Percentiles rank a stretch among this genome's conserved stretches.
Evolutionary conservation across 2,888 invertebrate genomes (phyloP).

Genomic region (Hesperia comma): DNA sequence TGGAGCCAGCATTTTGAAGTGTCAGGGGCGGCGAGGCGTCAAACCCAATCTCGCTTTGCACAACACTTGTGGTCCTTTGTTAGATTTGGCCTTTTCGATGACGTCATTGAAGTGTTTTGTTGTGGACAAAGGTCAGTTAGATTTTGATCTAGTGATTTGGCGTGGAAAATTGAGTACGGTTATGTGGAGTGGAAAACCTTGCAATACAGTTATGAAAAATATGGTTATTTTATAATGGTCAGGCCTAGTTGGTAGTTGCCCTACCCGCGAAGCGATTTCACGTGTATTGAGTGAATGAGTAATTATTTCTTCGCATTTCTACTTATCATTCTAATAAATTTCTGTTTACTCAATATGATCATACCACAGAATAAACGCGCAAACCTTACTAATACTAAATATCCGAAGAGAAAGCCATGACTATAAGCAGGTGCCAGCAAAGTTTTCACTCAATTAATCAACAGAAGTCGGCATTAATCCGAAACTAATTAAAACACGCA

Average conservation of each 20-base stretch:
- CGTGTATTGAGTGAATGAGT: too few species aligned
- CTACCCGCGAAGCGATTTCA: too few species aligned
- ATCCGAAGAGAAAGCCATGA: neutral
- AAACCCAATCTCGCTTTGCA: slow-evolving; percentile 60
- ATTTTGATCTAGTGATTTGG: slow-evolving; percentile 35
- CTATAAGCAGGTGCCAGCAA: slow-evolving; percentile 23
- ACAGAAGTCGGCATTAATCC: slow-evolving; percentile 57
- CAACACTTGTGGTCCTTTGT: slow-evolving; percentile 50
- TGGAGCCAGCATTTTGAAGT: slow-evolving; percentile 50
- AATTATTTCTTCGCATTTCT: too few species aligned
- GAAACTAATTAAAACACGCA: slow-evolving; percentile 73
- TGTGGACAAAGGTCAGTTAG: slow-evolving; percentile 47
- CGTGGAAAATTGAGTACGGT: slow-evolving; percentile 28
- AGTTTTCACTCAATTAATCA: slow-evolving; percentile 61
- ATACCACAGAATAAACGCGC: neutral
- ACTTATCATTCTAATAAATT: too few species aligned
- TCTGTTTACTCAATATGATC: too few species aligned
- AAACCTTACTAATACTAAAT: neutral
- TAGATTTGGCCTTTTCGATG: slow-evolving; percentile 57
- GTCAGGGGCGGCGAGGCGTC: slow-evolving; percentile 59
- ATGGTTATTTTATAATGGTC: too few species aligned
- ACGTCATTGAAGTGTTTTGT: slow-evolving; percentile 52
- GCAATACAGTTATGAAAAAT: neutral
- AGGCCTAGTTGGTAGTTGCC: too few species aligned
- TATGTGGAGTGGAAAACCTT: slow-evolving; percentile 1